Conservation (phyloP, 2,888 invertebrate species). For the Drosophila kambysellisi region DNA sequence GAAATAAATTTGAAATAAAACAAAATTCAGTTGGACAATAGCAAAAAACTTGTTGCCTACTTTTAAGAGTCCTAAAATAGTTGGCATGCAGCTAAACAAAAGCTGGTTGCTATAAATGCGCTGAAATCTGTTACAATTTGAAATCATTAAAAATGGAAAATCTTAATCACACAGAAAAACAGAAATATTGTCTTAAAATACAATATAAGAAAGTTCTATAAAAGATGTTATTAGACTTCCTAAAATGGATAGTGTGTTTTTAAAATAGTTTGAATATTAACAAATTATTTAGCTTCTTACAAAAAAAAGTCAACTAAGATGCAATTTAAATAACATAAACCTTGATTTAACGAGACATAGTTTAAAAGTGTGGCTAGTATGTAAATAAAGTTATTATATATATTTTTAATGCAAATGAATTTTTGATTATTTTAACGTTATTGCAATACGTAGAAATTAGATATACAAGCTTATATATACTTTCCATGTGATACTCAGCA, state of each 20-base stretch:
- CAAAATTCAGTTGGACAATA: not conserved
- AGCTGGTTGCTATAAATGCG: slow-evolving; percentile 16
- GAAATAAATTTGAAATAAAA: not conserved
- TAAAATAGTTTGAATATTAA: not conserved
- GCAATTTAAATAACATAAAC: not conserved
- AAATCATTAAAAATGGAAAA: not conserved
- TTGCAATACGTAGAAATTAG: slow-evolving; percentile 23
- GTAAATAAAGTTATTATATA: not conserved
- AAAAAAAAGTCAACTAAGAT: not conserved
- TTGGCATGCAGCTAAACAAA: not conserved
- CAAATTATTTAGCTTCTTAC: not conserved
- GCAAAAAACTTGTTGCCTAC: slow-evolving; percentile 14
- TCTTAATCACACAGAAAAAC: not conserved
- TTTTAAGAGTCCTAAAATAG: not conserved
- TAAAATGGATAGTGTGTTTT: not conserved
- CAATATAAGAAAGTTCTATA: not conserved
- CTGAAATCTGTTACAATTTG: not conserved
- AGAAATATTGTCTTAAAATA: not conserved
- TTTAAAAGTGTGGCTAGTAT: not conserved
- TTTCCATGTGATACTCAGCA: slow-evolving; percentile 5
- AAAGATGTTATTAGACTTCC: too few species aligned
- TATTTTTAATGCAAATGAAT: not conserved
- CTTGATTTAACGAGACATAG: not conserved
- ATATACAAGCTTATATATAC: not conserved
- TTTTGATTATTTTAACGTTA: not conserved